Evolutionary conservation across 2,888 invertebrate genomes (phyloP).

Genomic region (Hofmannophila pseudospretella): DNA sequence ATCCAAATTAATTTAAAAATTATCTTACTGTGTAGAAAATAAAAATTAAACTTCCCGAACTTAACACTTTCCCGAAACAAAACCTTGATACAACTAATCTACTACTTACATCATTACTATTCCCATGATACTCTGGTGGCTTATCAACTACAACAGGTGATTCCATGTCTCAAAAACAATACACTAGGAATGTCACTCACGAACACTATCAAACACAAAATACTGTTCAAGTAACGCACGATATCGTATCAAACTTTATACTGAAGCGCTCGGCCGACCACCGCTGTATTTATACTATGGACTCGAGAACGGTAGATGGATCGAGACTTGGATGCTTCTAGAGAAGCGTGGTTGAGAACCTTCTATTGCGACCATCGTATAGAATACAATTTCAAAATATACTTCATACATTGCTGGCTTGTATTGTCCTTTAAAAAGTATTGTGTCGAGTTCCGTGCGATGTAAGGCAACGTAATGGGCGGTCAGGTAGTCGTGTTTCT

Average conservation of each 20-base stretch:
- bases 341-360: conserved; percentile 13
- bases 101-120: conserved; percentile 72
- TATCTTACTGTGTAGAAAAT: no score
- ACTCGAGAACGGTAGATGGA: conserved; percentile 38
- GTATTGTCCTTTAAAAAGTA: no score
- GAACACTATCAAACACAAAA: conserved; percentile 31
- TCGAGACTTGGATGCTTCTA: conserved; percentile 44
- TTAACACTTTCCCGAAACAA: no score
- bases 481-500: not conserved
- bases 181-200: conserved; percentile 48
- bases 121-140: conserved; percentile 77
- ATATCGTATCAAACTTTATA: conserved; percentile 48
- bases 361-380: conserved; percentile 5
- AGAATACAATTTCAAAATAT: no score
- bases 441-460: no score
- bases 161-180: conserved; percentile 71
- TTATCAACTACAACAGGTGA: conserved; percentile 80
- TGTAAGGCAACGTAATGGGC: not conserved
- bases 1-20: no score
- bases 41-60: no score
- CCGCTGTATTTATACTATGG: conserved; percentile 54
- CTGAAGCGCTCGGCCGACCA: conserved; percentile 35
- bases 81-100: no score
- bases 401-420: no score
- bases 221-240: conserved; percentile 30